phyloP scores from a whole-genome alignment of 2,797 vertebrate species.

The Hippocampus kuda region DNA sequence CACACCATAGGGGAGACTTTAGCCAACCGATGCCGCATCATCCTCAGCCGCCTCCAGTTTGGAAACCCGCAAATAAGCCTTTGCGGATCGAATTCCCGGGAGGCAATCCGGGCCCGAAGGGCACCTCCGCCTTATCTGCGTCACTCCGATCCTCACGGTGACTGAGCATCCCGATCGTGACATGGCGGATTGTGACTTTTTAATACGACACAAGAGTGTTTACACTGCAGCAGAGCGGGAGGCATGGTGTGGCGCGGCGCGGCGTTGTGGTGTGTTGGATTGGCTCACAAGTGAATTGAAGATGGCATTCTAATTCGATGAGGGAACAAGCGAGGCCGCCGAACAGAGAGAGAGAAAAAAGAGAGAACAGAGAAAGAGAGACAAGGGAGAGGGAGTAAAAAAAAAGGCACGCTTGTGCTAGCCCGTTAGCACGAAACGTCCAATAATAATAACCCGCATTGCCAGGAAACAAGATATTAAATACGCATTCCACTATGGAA shows the following conservation, averaged over 20 bases:
- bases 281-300: slow-evolving; percentile 48
- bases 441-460: slow-evolving; percentile 21
- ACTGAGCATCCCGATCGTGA: slow-evolving; percentile 50
- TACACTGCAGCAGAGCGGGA: slow-evolving; percentile 47
- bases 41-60: background rate
- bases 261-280: slow-evolving; percentile 6
- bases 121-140: background rate
- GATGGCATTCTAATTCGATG: slow-evolving; percentile 63
- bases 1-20: background rate
- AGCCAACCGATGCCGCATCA: background rate
- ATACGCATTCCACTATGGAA: background rate
- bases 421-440: slow-evolving; percentile 23
- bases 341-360: slow-evolving; percentile 23
- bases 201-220: slow-evolving; percentile 55
- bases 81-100: slow-evolving; percentile 9
- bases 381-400: slow-evolving; percentile 8
- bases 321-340: background rate
- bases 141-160: slow-evolving; percentile 29
- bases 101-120: slow-evolving; percentile 10
- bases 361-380: slow-evolving; percentile 26
- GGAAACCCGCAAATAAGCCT: background rate
- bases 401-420: slow-evolving; percentile 17
- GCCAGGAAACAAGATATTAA: slow-evolving; percentile 4
- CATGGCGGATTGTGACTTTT: slow-evolving; percentile 48
- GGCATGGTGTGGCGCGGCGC: background rate